Evolutionary conservation across 2,888 invertebrate species (phyloP).

Genomic region (Synanthedon vespiformis): DNA sequence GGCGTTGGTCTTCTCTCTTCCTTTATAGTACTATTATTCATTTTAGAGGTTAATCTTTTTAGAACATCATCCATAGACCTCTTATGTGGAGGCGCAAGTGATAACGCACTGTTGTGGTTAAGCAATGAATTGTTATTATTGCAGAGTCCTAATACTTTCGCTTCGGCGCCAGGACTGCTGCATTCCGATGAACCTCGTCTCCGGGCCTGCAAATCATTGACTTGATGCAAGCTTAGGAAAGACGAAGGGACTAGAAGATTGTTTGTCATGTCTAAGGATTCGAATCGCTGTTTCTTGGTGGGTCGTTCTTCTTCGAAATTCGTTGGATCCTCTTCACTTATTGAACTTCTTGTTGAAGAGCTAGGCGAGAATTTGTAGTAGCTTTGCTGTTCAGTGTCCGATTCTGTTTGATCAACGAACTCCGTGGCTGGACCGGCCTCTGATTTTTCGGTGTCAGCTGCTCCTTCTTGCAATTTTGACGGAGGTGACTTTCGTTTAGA

Average conservation of each 20-base stretch:
- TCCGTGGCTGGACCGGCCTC: conserved; percentile 68
- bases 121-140: conserved; percentile 75
- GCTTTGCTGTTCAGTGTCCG: conserved; percentile 49
- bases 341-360: conserved; percentile 55
- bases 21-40: conserved; percentile 81
- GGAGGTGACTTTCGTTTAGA: conserved; percentile 97
- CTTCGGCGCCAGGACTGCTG: conserved; percentile 77
- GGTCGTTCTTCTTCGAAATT: conserved; percentile 73
- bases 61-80: conserved; percentile 93
- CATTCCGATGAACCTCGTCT: conserved; percentile 76
- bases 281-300: conserved; percentile 72
- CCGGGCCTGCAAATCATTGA: conserved; percentile 61
- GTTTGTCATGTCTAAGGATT: conserved; percentile 73
- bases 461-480: conserved; percentile 89
- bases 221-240: conserved; percentile 68
- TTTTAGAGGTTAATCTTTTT: conserved; percentile 86
- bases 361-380: conserved; percentile 64
- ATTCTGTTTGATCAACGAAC: conserved; percentile 52
- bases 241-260: conserved; percentile 67
- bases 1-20: conserved; percentile 79
- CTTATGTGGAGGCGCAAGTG: conserved; percentile 71
- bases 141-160: conserved; percentile 74
- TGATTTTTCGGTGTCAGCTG: conserved; percentile 56
- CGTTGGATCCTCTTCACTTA: conserved; percentile 71
- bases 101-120: conserved; percentile 71